Base-by-base conservation (phyloP, 2,888 invertebrate genomes). In the Gryllus longicercus region DNA sequence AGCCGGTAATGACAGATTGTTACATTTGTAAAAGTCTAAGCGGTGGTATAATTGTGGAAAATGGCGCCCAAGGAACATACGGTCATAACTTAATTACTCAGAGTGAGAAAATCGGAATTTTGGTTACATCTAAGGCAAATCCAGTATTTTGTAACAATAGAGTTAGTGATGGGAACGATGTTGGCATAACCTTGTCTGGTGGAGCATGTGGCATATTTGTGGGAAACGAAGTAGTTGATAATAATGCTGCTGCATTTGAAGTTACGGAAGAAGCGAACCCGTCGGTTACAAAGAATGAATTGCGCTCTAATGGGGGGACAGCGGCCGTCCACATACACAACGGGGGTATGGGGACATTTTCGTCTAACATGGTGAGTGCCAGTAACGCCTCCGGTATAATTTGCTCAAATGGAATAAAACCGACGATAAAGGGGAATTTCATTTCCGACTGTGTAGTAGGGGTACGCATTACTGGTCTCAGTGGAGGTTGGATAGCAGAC, bases 181-280 rank as follows among this genome's bases (percentile, higher is more conserved):
- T 98, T 74, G 98, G 98, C 11, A 97, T 98, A 85, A 98, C 98
- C 86, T 98, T 98, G 5, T 98, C 98, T 87, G 98, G 98, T 87
- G 98, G 97, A 89, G 98, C 98, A 86, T 91, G 98, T 79, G 99
- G 99, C 11, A 99, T 99, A 88, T 99, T 99, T 87, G 97, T 99
- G 86, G 99, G 99, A 88, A 99, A 99, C 89, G 96, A 97, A 87
- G 99, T 99, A 86, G 99, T 99, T 89, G 97, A 97, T 11, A 99
- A 99, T 89, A 98, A 99, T 88, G 99, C 98, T 88, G 99, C 99
- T 82, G 99, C 96, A 63, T 98, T 99, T 75, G 99, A 99, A 99
- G 98, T 99, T 85, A 99, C 99, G 38, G 98, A 98, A 2, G 97
- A 98, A 86, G 98, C 97, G 86, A 99, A 99, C 88, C 99, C 99